Evolutionary conservation across 2,113 vertebrate genomes (phyloP).

Genomic region (Plecotus auritus): DNA sequence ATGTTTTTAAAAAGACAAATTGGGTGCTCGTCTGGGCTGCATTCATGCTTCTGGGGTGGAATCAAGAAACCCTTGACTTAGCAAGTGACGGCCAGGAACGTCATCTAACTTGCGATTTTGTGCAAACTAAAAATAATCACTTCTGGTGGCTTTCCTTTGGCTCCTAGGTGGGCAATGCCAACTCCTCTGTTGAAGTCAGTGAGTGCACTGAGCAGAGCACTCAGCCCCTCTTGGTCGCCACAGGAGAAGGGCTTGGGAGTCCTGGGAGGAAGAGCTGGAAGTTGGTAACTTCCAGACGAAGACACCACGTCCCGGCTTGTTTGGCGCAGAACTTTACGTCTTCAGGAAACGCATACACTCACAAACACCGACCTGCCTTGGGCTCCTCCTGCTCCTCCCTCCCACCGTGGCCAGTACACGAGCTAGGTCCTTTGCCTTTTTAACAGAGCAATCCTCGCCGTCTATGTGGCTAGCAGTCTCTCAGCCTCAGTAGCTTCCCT

Average conservation of each 20-base stretch:
- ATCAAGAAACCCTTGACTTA: background rate
- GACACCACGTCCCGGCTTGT: too few species aligned
- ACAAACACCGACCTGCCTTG: accelerated
- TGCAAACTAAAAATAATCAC: background rate
- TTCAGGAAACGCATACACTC: background rate
- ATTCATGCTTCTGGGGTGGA: background rate
- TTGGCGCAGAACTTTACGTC: background rate
- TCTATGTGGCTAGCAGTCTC: background rate
- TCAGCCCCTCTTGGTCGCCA: accelerated
- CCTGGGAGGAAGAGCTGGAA: background rate
- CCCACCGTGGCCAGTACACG: accelerated
- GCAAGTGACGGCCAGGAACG: background rate
- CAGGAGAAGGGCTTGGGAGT: background rate
- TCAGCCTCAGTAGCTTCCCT: background rate
- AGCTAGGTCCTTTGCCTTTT: background rate
- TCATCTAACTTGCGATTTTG: background rate
- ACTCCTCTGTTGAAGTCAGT: background rate
- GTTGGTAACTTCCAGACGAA: too few species aligned
- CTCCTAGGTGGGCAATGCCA: background rate
- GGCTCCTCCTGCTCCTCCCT: background rate
- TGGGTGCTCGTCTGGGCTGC: too few species aligned
- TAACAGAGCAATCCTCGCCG: background rate
- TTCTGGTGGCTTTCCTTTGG: background rate
- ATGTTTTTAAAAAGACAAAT: background rate
- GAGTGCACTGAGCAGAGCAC: too few species aligned